Evolutionary conservation across 2,797 vertebrate species (phyloP).

Genomic region (Hypotaenidia okinawae): DNA sequence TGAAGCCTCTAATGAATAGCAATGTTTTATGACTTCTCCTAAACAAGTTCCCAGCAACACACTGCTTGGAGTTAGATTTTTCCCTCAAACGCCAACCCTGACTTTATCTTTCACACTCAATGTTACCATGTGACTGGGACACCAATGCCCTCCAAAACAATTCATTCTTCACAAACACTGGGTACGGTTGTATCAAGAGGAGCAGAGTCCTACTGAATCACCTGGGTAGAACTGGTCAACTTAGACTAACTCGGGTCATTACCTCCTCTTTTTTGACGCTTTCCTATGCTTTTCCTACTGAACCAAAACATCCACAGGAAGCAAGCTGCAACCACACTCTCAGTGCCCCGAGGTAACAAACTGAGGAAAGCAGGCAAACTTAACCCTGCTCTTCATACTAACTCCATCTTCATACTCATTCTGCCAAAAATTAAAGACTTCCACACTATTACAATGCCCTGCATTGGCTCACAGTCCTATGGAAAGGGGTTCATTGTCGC

Average conservation of each 20-base stretch:
- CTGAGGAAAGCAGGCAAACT: neutral
- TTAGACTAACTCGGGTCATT: neutral
- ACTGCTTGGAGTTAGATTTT: neutral
- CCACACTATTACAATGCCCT: neutral
- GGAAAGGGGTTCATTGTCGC: neutral
- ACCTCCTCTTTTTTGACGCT: neutral
- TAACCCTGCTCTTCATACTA: neutral
- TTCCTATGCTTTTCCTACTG: neutral
- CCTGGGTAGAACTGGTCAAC: neutral
- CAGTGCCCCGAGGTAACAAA: neutral
- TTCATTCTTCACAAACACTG: neutral
- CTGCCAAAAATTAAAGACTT: neutral
- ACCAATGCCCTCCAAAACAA: neutral
- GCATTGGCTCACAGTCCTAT: neutral
- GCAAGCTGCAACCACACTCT: neutral
- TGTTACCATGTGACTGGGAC: neutral
- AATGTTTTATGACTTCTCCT: neutral
- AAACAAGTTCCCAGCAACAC: neutral
- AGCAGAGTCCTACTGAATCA: neutral
- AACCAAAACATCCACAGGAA: neutral
- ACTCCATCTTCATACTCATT: neutral
- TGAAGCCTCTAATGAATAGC: neutral
- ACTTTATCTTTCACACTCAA: neutral
- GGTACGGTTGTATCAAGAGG: rapidly evolving
- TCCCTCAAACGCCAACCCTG: neutral